A percentile compares a stretch with the other conserved stretches of the same genome.
These are phyloP conservation scores for Ophthalmolycus amberensis DNA, from an alignment of 2,113 vertebrate genomes.

Conservation along the genomic window DNA sequence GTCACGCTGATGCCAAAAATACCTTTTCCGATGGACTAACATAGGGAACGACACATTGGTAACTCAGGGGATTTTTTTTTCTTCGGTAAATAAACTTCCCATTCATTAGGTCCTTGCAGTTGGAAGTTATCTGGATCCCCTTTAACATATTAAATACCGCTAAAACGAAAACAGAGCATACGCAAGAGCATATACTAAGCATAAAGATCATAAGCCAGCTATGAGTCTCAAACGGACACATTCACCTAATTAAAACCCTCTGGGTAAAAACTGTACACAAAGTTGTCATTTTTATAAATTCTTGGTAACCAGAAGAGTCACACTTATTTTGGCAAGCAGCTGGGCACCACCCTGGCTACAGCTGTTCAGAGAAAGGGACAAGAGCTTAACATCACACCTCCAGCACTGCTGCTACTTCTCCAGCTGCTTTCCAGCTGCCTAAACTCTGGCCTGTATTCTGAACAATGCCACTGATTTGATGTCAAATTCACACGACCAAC, in stretches of 20 bases:
- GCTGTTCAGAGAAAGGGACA: constrained; percentile 45
- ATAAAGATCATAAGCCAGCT: neutral
- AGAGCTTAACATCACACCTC: constrained; percentile 50
- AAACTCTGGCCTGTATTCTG: neutral
- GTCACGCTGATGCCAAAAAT: neutral
- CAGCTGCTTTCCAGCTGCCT: constrained; percentile 57
- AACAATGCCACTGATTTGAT: neutral
- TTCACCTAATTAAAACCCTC: neutral
- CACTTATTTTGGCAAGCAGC: constrained; percentile 26
- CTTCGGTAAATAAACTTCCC: too few relatives aligned
- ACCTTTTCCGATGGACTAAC: neutral
- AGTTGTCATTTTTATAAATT: neutral
- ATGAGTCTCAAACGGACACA: neutral
- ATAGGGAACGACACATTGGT: neutral
- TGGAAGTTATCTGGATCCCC: neutral
- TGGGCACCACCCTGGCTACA: constrained; percentile 30
- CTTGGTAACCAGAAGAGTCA: neutral
- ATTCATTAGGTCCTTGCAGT: neutral
- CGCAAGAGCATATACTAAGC: too few relatives aligned
- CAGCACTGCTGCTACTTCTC: constrained; percentile 30
- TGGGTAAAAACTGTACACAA: neutral
- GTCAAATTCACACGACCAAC: neutral
- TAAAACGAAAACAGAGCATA: neutral
- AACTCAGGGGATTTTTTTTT: neutral
- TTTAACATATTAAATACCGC: neutral